A percentile compares a stretch with the other conserved stretches of the same genome.
These are phyloP conservation scores for Arion vulgaris DNA, from an alignment of 1,140 invertebrate genomes.

Conservation along the genomic window DNA sequence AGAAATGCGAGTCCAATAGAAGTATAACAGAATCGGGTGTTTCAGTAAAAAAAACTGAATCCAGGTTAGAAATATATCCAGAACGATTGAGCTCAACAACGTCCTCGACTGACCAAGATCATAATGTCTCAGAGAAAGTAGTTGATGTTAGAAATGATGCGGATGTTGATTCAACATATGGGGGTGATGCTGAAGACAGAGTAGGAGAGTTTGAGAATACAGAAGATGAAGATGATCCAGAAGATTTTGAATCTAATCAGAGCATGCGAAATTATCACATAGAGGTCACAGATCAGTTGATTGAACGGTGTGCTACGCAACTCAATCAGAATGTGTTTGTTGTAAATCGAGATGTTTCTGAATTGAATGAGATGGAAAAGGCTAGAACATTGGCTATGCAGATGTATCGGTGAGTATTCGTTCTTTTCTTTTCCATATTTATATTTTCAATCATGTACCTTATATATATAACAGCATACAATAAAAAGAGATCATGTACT, in stretches of 20 bases:
- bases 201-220: constrained; percentile 35
- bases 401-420: constrained; percentile 55
- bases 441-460: no score
- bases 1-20: neutral
- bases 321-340: constrained; percentile 67
- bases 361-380: constrained; percentile 52
- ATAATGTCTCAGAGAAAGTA: neutral
- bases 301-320: constrained; percentile 67
- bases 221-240: constrained; percentile 43
- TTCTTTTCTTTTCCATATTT: constrained; percentile 3
- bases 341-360: constrained; percentile 51
- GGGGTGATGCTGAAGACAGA: constrained; percentile 29
- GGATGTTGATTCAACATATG: constrained; percentile 38
- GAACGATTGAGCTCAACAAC: neutral
- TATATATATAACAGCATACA: no score
- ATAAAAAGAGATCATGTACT: no score
- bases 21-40: neutral
- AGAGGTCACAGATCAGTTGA: constrained; percentile 61
- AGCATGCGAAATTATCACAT: constrained; percentile 64
- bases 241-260: constrained; percentile 64
- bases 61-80: neutral
- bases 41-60: no score
- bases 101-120: neutral
- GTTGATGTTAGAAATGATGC: neutral
- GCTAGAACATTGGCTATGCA: constrained; percentile 57